Evolutionary conservation across 2,888 invertebrate species (phyloP).

Genomic region (Eledona agricola): DNA sequence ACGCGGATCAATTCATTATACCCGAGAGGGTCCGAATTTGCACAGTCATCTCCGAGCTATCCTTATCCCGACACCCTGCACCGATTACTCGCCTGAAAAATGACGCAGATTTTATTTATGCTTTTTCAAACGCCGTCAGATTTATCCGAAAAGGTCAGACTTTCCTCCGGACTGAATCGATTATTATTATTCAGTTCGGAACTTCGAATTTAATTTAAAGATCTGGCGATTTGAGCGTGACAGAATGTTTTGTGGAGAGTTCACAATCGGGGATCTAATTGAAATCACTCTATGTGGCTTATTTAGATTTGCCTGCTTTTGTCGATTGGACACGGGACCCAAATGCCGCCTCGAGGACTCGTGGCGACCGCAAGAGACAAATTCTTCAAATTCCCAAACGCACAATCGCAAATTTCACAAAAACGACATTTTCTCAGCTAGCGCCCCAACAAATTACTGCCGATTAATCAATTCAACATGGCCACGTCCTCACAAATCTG

Average conservation of each 20-base stretch:
- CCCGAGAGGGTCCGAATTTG: constrained; percentile 59
- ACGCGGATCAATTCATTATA: constrained; percentile 62
- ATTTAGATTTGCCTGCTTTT: too few species aligned
- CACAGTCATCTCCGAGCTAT: constrained; percentile 57
- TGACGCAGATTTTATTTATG: constrained; percentile 40
- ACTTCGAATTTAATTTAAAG: neutral
- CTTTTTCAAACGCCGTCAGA: constrained; percentile 18
- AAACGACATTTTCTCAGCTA: neutral
- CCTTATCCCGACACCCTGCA: constrained; percentile 46
- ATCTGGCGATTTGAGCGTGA: constrained; percentile 1
- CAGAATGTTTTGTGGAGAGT: constrained; percentile 1
- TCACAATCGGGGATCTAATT: constrained; percentile 8
- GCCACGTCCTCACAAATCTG: constrained; percentile 3
- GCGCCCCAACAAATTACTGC: too few species aligned
- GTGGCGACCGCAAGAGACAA: too few species aligned
- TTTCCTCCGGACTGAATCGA: constrained; percentile 6
- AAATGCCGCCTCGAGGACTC: too few species aligned
- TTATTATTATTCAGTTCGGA: neutral
- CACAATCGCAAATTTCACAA: neutral
- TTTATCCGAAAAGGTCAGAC: constrained; percentile 14
- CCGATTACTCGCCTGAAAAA: constrained; percentile 49
- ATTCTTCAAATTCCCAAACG: too few species aligned
- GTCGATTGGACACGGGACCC: constrained; percentile 12
- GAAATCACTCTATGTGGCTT: constrained; percentile 21
- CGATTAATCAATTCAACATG: too few species aligned